Evolutionary conservation across 2,113 vertebrate genomes (phyloP).

Genomic region (Calonectris borealis): DNA sequence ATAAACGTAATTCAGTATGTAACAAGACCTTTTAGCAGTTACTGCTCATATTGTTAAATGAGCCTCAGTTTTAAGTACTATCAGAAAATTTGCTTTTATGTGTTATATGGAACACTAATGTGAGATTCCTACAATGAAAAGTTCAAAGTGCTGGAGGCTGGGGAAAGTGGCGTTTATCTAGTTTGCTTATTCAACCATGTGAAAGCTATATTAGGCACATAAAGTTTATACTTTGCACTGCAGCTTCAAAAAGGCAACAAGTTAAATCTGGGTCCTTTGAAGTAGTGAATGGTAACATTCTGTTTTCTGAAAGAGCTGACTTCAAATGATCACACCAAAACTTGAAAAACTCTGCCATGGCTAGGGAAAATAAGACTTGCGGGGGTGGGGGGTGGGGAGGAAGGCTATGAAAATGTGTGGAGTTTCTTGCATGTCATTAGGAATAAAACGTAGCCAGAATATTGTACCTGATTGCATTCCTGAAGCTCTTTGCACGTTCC

Average conservation of each 20-base stretch:
- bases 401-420: too few relatives aligned
- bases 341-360: not conserved
- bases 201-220: slow-evolving; percentile 11
- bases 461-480: not conserved
- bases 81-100: not conserved
- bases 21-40: not conserved
- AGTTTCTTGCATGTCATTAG: not conserved
- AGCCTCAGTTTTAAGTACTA: not conserved
- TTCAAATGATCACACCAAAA: not conserved
- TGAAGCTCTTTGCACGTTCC: not conserved
- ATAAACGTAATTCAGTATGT: not conserved
- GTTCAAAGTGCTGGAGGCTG: not conserved
- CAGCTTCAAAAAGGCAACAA: slow-evolving; percentile 36
- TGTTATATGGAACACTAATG: not conserved
- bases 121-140: not conserved
- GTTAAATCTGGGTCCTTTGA: slow-evolving; percentile 26
- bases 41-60: not conserved
- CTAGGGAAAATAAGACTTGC: not conserved
- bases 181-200: slow-evolving; percentile 6
- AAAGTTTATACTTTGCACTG: not conserved
- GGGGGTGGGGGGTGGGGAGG: accelerated
- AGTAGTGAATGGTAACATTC: slow-evolving; percentile 17
- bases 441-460: not conserved
- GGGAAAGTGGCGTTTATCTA: slow-evolving; percentile 10
- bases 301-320: not conserved